phyloP scores from a whole-genome alignment of 2,888 invertebrate genomes.

The Abrostola tripartita region DNA sequence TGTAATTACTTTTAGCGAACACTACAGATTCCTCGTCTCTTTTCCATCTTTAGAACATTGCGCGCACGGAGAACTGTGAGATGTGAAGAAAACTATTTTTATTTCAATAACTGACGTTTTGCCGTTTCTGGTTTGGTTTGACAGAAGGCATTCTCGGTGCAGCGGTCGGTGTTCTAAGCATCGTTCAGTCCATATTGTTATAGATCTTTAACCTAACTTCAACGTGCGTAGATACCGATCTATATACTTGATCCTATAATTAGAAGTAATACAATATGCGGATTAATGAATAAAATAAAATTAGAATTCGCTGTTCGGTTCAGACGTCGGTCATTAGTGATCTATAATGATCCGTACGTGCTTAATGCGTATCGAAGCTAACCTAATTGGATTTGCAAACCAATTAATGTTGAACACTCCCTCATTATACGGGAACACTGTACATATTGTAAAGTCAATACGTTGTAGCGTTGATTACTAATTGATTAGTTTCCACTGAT shows the following conservation, averaged over 20 bases:
- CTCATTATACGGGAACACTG: constrained; percentile 76
- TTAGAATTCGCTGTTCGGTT: constrained; percentile 38
- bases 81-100: too few species aligned
- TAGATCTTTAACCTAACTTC: too few species aligned
- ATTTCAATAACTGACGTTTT: not conserved
- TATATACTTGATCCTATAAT: not conserved
- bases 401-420: constrained; percentile 83
- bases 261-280: not conserved
- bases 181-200: too few species aligned
- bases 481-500: constrained; percentile 72
- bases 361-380: constrained; percentile 78
- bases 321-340: constrained; percentile 80
- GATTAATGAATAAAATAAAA: constrained; percentile 23
- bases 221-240: too few species aligned
- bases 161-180: too few species aligned
- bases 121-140: not conserved
- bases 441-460: constrained; percentile 80
- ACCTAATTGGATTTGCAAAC: constrained; percentile 86
- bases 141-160: not conserved
- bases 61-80: too few species aligned
- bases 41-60: too few species aligned
- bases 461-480: constrained; percentile 70
- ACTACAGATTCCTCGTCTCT: too few species aligned
- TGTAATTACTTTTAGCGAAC: too few species aligned
- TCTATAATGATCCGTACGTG: constrained; percentile 83